Evolutionary conservation across 2,797 vertebrate species (phyloP), one percentile per base, ranked within the genome.

Genomic region (Pterois miles): DNA sequence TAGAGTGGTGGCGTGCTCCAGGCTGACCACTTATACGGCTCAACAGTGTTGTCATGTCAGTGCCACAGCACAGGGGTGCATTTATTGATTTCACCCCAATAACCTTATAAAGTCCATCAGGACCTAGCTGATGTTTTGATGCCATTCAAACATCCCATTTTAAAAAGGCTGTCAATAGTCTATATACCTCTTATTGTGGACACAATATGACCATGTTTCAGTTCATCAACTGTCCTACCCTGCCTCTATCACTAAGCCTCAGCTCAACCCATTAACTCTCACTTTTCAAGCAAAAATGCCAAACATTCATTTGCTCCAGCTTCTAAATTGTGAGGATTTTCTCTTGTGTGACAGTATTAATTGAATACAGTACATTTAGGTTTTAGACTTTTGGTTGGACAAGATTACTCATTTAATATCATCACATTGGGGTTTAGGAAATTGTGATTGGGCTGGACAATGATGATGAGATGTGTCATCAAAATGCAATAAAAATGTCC

Each of bases 51-150:
- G 62, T 46, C 80, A 65, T 58, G 67, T 25, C 76, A n/a, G 50
- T 71, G 65, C 71, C 74, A 62, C 31, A 14, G 65, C 40, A 33
- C 59, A 7, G 33, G 57, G 40, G 40, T 23, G 11, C 40, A 68
- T 57, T 46, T 78, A 85, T 65, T 40, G 76, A 81, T 71, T 70
- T 71, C 34, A 73, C 27, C 66, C 62, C 1, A 0, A 43, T 68
- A 68, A 66, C 66, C 65, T 58, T 13, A 52, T 4, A 54, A 4
- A 67, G 65, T 16, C 74, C 60, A 70, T 69, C 60, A 64, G 57
- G 68, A 69, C n/a, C 40, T 23, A 25, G 71, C 25, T 22, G 22
- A 34, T 74, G 52, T 56, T 76, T 65, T 36, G 40, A 9, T 10
- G 4, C 34, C n/a, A 43, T 34, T 54, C 12, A 72, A 43, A 20